Base-by-base conservation (phyloP, 2,113 vertebrate genomes). In the Proterorhinus semilunaris region DNA sequence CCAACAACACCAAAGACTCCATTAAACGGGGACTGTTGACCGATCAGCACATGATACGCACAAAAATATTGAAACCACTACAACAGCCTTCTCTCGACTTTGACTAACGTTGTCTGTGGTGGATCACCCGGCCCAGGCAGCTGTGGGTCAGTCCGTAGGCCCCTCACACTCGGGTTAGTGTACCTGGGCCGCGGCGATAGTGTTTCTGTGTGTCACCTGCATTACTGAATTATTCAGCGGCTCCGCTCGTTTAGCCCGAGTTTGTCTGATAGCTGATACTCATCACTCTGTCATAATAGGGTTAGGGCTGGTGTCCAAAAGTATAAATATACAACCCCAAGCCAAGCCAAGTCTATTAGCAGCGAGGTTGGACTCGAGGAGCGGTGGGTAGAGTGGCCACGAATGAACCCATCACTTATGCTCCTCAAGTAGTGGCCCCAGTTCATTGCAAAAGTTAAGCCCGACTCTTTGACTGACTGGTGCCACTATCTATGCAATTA, bases 141-240 rank as follows among this genome's bases (percentile, higher is more conserved):
- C 85, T 83, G 64, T 73, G 76, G 79, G 77, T 86, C 85, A 79
- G 54, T 54, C 42, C 0, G 59, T 68, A 85, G 87, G 84, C 87
- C 90, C 69, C 59, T 62, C 49, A 44, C 10, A 75, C 62, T 55
- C 71, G 72, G 13, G 42, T 74, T 44, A 77, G 63, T 10, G 74
- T 67, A 65, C 15, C 21, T 53, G 58, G 74, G 27, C 27, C 65
- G 70, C 67, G 8, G 81, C 70, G 83, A 91, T 90, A 83, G 85
- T 88, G 12, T 91, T 91, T 91, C 88, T 87, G 64, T 68, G 81
- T 71, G 66, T 69, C 69, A 82, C 85, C 81, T 83, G 68, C 65
- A 62, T 68, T 69, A 68, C 44, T 91, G 76, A 91, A 91, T 91
- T 84, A 92, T 91, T 90, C 65, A 91, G 70, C 68, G 65, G 65